Evolutionary conservation across 2,113 vertebrate genomes (phyloP), one percentile per base, ranked within the genome.

Genomic region (Vulpes lagopus): DNA sequence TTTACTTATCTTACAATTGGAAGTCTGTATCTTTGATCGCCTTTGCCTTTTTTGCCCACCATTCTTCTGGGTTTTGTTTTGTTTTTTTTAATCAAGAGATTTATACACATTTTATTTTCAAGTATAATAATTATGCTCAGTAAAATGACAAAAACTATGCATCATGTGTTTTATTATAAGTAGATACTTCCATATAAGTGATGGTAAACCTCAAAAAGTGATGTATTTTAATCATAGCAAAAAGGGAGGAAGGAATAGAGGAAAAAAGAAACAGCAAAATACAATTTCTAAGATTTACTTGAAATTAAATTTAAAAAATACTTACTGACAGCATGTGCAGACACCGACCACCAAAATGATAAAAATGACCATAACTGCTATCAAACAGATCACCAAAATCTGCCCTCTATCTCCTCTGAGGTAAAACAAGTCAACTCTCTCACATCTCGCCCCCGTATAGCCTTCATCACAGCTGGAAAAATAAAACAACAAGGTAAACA

Each of bases 281-380:
- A 43, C 0, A 38, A 53, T 43, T 81, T 84, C 57, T 94, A 49
- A 27, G 49, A 49, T 73, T 88, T 62, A 51, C 11, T 88, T 59
- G 60, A 65, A 92, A 71, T 53, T 65, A 57, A 73, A 23, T 23
- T 86, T 16, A 14, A 80, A 57, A 51, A 35, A 67, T 92, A 98
- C 99, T 99, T 98, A 99, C 99, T 99, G 98, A 96, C 98, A 98
- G 98, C 98, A 99, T 38, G 99, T 94, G 98, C 99, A 99, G 97
- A 99, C 97, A 82, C 98, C 97, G 8, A 99, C 81, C 38, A 99
- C 98, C 91, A 99, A 85, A 22, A 99, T 95, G 79, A 99, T 98
- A 71, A 99, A 98, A 55, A 98, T 22, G 51, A 99, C 92, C 80
- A 99, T 98, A 19, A 98, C 98, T 4, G 97, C 95, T 11, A 99